Percentiles rank a stretch among this genome's conserved stretches.
phyloP scores from a whole-genome alignment of 2,888 invertebrate genomes.

The Temnothorax rugatulus region DNA sequence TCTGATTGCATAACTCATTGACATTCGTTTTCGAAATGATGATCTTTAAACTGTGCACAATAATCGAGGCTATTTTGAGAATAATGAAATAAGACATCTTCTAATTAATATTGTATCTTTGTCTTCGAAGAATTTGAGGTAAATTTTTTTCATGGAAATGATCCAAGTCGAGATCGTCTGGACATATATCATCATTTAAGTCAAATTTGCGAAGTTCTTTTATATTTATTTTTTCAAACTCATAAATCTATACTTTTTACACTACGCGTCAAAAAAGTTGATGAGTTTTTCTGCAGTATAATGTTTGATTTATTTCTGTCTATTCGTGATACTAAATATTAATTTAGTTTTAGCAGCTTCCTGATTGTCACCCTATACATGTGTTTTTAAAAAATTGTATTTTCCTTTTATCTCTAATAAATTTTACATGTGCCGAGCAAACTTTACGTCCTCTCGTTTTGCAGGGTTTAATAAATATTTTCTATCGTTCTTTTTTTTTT shows the following conservation, averaged over 20 bases:
- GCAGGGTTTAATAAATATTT: background rate
- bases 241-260: background rate
- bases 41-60: no score
- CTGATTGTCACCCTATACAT: background rate
- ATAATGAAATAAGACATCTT: background rate
- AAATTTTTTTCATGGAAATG: background rate
- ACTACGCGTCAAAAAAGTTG: background rate
- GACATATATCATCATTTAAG: background rate
- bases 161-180: background rate
- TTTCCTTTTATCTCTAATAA: background rate
- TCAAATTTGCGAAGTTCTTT: background rate
- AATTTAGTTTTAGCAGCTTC: background rate
- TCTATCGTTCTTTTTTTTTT: background rate
- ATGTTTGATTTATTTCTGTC: background rate
- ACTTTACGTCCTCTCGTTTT: background rate
- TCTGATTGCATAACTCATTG: no score
- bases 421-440: background rate
- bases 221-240: background rate
- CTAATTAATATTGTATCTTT: background rate
- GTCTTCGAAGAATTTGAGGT: background rate
- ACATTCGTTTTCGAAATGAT: no score
- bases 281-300: background rate
- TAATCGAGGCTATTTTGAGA: no score
- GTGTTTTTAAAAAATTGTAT: background rate
- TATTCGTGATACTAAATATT: background rate